phyloP scores from a whole-genome alignment of 2,797 vertebrate species.

The Gouania willdenowi region DNA sequence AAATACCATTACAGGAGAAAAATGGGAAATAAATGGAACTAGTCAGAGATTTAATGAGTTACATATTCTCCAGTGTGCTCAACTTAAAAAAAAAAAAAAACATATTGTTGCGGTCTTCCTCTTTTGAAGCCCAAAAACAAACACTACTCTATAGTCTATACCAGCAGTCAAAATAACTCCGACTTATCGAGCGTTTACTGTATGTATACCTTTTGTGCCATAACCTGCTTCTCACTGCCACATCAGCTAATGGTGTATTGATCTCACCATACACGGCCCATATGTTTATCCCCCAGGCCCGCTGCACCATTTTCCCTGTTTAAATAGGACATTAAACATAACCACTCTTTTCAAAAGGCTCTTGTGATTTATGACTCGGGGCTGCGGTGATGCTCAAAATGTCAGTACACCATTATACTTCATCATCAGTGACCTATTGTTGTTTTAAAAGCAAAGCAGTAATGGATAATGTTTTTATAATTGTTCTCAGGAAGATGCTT shows the following conservation, averaged over 20 bases:
- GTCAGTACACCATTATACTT: conserved; percentile 38
- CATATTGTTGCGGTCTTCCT: background rate
- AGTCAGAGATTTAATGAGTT: too few relatives aligned
- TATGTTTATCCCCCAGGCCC: conserved; percentile 66
- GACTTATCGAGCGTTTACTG: conserved; percentile 50
- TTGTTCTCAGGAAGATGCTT: conserved; percentile 22
- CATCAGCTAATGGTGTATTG: conserved; percentile 73
- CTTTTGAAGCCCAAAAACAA: conserved; percentile 26
- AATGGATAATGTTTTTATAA: conserved; percentile 33
- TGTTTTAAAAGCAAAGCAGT: conserved; percentile 40
- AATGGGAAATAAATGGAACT: too few relatives aligned
- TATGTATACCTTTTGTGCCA: conserved; percentile 51
- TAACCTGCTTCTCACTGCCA: conserved; percentile 48
- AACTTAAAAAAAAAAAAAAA: too few relatives aligned
- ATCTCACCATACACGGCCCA: conserved; percentile 59
- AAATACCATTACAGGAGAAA: too few relatives aligned
- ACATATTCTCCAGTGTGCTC: too few relatives aligned
- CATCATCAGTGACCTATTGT: conserved; percentile 40
- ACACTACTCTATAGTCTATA: conserved; percentile 23
- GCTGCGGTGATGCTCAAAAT: conserved; percentile 46
- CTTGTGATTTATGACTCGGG: conserved; percentile 58
- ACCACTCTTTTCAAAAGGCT: conserved; percentile 59
- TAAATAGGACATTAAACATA: conserved; percentile 68
- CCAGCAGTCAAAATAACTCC: conserved; percentile 41
- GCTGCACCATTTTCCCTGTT: conserved; percentile 60